phyloP scores from a whole-genome alignment of 2,888 invertebrate species.

The Timandra comae region DNA sequence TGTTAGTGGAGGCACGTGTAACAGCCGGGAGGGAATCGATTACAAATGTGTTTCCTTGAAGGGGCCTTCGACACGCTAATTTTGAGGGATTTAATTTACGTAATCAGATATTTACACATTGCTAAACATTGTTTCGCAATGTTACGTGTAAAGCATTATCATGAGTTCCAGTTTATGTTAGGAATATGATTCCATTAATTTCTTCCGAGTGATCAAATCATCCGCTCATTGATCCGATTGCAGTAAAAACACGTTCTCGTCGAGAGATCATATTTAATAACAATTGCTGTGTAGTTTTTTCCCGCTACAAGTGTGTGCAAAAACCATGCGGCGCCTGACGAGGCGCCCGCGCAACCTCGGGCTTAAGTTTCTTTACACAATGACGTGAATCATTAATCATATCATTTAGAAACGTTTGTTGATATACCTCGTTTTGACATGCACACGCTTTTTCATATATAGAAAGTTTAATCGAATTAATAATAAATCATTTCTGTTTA shows the following conservation, averaged over 20 bases:
- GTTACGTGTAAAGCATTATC: not conserved
- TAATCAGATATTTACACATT: not conserved
- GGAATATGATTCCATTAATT: no score
- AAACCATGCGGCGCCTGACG: constrained; percentile 7
- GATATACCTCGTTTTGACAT: constrained; percentile 10
- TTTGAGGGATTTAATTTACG: not conserved
- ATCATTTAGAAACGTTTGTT: constrained; percentile 15
- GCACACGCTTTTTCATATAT: constrained; percentile 7
- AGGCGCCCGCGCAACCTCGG: constrained; percentile 23
- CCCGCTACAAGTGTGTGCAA: not conserved
- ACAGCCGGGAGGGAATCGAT: not conserved
- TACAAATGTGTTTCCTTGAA: not conserved
- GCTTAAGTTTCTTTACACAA: constrained; percentile 17
- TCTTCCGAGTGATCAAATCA: not conserved
- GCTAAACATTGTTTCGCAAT: not conserved
- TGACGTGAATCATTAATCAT: constrained; percentile 35
- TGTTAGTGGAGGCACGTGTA: constrained; percentile 7
- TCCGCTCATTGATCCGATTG: constrained; percentile 2
- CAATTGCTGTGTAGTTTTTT: constrained; percentile 20
- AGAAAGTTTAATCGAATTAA: constrained; percentile 8
- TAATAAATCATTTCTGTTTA: no score
- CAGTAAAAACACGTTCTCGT: constrained; percentile 10
- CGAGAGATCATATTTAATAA: constrained; percentile 20
- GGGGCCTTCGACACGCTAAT: no score
- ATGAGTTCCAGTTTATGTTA: no score